Conservation (phyloP, 2,888 invertebrate species). For the Nomada ferruginata region DNA sequence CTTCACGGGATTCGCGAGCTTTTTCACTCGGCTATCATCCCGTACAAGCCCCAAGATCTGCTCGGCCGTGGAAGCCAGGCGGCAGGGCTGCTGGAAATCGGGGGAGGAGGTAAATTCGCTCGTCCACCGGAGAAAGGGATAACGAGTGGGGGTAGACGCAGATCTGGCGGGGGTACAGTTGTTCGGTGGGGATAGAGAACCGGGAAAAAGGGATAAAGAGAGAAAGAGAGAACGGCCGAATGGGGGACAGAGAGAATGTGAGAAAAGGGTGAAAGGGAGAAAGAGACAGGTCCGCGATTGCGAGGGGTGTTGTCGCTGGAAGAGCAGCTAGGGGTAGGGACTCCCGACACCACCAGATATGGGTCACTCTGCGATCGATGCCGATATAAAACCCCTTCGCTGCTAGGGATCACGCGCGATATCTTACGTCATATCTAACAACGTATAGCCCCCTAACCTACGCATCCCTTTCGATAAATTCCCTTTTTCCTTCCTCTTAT, state of each 20-base stretch:
- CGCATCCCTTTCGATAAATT: slow-evolving; percentile 69
- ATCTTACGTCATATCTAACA: slow-evolving; percentile 78
- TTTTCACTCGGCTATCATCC: slow-evolving; percentile 79
- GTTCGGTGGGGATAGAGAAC: slow-evolving; percentile 34
- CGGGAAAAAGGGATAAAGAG: slow-evolving; percentile 52
- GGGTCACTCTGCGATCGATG: slow-evolving; percentile 84
- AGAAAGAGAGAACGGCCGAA: slow-evolving; percentile 35
- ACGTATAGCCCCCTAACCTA: slow-evolving; percentile 78
- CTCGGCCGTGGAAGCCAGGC: slow-evolving; percentile 77
- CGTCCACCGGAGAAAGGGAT: slow-evolving; percentile 56
- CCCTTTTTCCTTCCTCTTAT: slow-evolving; percentile 78
- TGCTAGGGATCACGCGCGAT: slow-evolving; percentile 72
- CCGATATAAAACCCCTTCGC: slow-evolving; percentile 78
- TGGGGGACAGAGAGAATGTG: slow-evolving; percentile 16
- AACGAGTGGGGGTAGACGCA: slow-evolving; percentile 58
- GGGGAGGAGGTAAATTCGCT: slow-evolving; percentile 68
- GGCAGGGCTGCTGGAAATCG: slow-evolving; percentile 75
- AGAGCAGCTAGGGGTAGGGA: slow-evolving; percentile 53
- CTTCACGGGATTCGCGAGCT: slow-evolving; percentile 73
- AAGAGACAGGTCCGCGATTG: slow-evolving; percentile 27
- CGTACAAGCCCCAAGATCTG: slow-evolving; percentile 78
- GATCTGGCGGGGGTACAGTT: slow-evolving; percentile 52
- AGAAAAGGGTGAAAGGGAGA: slow-evolving; percentile 52
- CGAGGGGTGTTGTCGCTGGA: slow-evolving; percentile 37
- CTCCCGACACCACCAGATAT: slow-evolving; percentile 78